Evolutionary conservation across 2,113 vertebrate genomes (phyloP).

Genomic region (Xiphorhynchus elegans): DNA sequence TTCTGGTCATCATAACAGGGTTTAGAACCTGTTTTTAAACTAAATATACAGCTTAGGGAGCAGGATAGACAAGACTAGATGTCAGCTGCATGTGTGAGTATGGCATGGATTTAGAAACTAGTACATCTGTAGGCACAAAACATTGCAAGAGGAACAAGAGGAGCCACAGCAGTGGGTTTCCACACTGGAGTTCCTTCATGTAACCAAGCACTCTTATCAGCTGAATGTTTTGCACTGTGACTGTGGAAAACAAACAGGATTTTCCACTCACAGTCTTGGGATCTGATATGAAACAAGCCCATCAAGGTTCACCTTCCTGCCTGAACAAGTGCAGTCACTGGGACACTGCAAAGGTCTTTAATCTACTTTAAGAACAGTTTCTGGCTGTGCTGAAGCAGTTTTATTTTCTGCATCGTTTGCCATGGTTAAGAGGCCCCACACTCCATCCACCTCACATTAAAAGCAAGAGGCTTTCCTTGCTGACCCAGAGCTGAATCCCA

Average conservation of each 20-base stretch:
- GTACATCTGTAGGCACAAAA: neutral
- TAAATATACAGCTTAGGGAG: neutral
- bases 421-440: neutral
- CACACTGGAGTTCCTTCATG: neutral
- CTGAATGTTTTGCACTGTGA: rapidly evolving
- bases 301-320: neutral
- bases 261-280: neutral
- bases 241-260: neutral
- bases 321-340: neutral
- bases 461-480: neutral
- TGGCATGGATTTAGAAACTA: neutral
- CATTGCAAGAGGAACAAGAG: rapidly evolving
- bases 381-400: neutral
- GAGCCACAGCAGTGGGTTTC: neutral
- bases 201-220: neutral
- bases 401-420: neutral
- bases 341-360: neutral
- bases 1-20: neutral
- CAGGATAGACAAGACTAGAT: rapidly evolving
- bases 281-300: rapidly evolving
- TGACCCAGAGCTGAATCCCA: neutral
- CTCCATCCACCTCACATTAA: neutral
- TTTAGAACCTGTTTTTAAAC: neutral
- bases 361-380: neutral
- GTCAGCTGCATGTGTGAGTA: neutral